Percentiles rank a stretch among this genome's conserved stretches.
These are phyloP conservation scores for Unio pictorum DNA, from an alignment of 2,888 invertebrate genomes.

Conservation along the genomic window DNA sequence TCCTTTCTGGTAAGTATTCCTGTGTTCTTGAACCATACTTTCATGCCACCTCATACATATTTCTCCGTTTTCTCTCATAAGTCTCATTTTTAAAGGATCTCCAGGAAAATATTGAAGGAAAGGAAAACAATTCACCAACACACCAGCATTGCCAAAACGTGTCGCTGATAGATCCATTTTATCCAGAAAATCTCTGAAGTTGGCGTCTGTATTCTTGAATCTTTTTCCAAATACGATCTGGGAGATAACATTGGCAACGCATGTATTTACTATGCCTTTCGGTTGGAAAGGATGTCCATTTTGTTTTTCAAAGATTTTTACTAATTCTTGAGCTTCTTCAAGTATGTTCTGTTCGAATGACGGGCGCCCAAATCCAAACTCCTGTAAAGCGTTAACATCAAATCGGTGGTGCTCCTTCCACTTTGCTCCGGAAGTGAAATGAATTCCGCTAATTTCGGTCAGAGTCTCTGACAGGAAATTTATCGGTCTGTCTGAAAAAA, in stretches of 20 bases:
- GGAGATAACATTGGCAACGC: constrained; percentile 42
- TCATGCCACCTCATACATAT: constrained; percentile 4
- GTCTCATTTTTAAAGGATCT: constrained; percentile 13
- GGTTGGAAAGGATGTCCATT: constrained; percentile 21
- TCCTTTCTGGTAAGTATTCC: constrained; percentile 4
- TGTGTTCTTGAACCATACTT: constrained; percentile 10
- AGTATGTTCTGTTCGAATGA: constrained; percentile 16
- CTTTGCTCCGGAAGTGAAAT: constrained; percentile 13
- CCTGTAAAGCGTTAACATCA: constrained; percentile 10
- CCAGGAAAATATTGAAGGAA: constrained; percentile 17
- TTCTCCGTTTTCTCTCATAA: not conserved
- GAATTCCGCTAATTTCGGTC: constrained; percentile 3
- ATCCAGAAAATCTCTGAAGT: constrained; percentile 20
- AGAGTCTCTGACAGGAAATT: constrained; percentile 1
- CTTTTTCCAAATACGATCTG: constrained; percentile 24
- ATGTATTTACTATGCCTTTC: constrained; percentile 11
- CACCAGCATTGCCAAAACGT: not conserved
- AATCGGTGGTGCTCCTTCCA: constrained; percentile 28
- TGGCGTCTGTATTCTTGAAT: constrained; percentile 17
- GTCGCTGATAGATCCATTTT: constrained; percentile 4
- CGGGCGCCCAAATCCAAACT: constrained; percentile 21
- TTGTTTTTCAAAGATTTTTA: too few species aligned
- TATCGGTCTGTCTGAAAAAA: constrained; percentile 16
- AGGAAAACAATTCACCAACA: constrained; percentile 15
- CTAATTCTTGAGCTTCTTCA: too few species aligned